These are phyloP conservation scores for Taenioides sp. DNA, from an alignment of 2,797 vertebrate species.

Conservation along the genomic window DNA sequence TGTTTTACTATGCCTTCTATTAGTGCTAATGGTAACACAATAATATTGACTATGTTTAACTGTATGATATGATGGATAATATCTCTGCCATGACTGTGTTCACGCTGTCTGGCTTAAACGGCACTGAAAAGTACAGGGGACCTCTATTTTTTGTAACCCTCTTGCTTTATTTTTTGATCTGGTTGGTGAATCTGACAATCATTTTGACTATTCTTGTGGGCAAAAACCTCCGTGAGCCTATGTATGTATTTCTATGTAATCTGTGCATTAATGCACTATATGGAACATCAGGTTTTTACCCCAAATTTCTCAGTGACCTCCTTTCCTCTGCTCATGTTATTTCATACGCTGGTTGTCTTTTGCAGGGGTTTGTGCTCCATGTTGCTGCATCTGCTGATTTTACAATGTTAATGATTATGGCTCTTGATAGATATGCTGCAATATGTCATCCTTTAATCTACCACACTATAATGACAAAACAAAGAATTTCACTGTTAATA, in stretches of 20 bases:
- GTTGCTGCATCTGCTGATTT: conserved; percentile 35
- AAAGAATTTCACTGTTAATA: conserved; percentile 31
- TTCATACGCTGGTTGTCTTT: conserved; percentile 42
- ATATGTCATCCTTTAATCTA: conserved; percentile 55
- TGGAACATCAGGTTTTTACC: conserved; percentile 54
- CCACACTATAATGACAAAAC: conserved; percentile 39
- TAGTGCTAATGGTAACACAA: not conserved
- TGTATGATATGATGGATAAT: conserved; percentile 46
- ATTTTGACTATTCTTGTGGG: conserved; percentile 36
- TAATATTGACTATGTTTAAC: conserved; percentile 10
- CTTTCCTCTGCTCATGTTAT: conserved; percentile 26
- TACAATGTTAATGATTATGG: conserved; percentile 52
- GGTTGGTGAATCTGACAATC: conserved; percentile 40
- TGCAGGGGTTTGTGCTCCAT: conserved; percentile 52
- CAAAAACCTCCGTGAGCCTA: conserved; percentile 55
- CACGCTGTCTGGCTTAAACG: conserved; percentile 51
- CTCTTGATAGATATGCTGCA: conserved; percentile 59
- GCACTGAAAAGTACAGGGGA: conserved; percentile 35
- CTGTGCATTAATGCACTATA: conserved; percentile 51
- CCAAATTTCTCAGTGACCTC: conserved; percentile 49
- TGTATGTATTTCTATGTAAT: conserved; percentile 57
- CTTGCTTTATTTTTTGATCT: conserved; percentile 38
- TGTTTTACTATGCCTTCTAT: not conserved
- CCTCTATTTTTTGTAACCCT: conserved; percentile 33
- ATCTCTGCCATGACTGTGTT: conserved; percentile 36